phyloP scores from a whole-genome alignment of 2,888 invertebrate species.

The Athetis lepigone region DNA sequence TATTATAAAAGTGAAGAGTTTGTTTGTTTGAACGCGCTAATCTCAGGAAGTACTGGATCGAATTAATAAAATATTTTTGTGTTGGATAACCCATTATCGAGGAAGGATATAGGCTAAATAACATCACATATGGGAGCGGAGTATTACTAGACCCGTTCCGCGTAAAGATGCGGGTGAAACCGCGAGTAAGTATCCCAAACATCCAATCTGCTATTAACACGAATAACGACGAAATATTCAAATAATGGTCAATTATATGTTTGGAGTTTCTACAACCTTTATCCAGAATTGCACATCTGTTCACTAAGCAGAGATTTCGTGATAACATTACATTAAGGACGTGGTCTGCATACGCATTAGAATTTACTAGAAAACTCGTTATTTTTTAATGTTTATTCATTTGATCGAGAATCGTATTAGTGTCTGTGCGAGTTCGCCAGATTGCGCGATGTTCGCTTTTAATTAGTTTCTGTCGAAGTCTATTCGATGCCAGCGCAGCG shows the following conservation, averaged over 20 bases:
- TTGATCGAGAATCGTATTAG: slow-evolving; percentile 65
- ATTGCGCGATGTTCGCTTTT: slow-evolving; percentile 82
- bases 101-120: no score
- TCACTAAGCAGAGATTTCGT: slow-evolving; percentile 23
- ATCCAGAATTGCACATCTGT: slow-evolving; percentile 19
- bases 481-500: slow-evolving; percentile 74
- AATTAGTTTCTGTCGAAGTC: slow-evolving; percentile 84
- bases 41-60: no score
- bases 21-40: no score
- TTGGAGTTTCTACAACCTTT: slow-evolving; percentile 1
- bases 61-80: no score
- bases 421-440: slow-evolving; percentile 70
- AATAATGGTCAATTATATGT: slow-evolving; percentile 16
- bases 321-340: slow-evolving; percentile 21
- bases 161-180: no score
- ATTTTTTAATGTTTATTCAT: slow-evolving; percentile 57
- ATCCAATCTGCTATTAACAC: not conserved
- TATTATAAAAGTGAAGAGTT: no score
- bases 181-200: no score
- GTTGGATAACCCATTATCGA: no score
- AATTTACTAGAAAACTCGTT: slow-evolving; percentile 16
- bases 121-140: no score
- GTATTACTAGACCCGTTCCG: no score
- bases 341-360: slow-evolving; percentile 30
- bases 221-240: slow-evolving; percentile 10